These are phyloP conservation scores for Nothobranchius kuhntae DNA, from an alignment of 2,113 vertebrate species.

Conservation along the genomic window DNA sequence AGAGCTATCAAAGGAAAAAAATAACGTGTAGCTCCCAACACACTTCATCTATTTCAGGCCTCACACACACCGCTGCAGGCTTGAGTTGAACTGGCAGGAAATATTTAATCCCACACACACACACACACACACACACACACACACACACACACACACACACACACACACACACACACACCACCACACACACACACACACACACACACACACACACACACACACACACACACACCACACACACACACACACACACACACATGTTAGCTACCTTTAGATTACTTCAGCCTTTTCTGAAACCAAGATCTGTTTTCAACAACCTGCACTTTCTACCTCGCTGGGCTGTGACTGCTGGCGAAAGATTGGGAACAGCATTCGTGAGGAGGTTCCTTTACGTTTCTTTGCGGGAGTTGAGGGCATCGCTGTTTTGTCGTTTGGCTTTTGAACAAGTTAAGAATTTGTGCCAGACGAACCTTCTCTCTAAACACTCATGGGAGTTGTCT, in stretches of 20 bases:
- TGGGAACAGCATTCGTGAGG: no score
- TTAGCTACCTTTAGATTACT: constrained; percentile 24
- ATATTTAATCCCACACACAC: constrained; percentile 43
- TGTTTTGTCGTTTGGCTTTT: no score
- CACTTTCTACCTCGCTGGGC: not conserved
- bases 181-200: constrained; percentile 12
- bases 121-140: not conserved
- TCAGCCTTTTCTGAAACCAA: constrained; percentile 15
- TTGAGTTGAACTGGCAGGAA: constrained; percentile 53
- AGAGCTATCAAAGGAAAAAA: not conserved
- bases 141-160: no score
- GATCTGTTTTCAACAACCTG: constrained; percentile 40
- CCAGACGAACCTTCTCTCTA: no score
- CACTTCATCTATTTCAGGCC: constrained; percentile 51
- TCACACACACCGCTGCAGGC: constrained; percentile 51
- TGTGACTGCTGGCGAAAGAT: no score
- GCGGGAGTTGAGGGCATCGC: no score
- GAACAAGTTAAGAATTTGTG: no score
- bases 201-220: no score
- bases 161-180: no score
- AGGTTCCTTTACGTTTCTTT: no score
- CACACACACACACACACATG: constrained; percentile 17
- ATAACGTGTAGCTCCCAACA: not conserved
- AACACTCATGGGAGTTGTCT: no score
- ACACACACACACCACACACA: no score